A percentile compares a stretch with the other conserved stretches of the same genome.
These are phyloP conservation scores for Cheilosia urbana DNA, from an alignment of 2,888 invertebrate species.

Conservation along the genomic window DNA sequence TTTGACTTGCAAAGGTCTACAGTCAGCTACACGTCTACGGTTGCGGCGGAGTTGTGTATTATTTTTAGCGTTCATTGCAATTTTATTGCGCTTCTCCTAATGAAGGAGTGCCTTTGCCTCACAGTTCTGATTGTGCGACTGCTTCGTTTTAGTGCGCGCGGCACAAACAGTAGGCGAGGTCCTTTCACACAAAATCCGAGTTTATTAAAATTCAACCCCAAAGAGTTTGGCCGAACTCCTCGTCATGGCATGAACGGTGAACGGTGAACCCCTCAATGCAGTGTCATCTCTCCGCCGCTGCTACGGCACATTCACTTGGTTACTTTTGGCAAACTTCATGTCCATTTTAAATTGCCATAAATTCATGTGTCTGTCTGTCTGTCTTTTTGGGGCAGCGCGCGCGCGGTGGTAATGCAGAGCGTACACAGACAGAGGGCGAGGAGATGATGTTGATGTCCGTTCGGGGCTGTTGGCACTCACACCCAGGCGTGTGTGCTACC, in stretches of 20 bases:
- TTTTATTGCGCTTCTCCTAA: slow-evolving; percentile 70
- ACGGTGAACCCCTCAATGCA: slow-evolving; percentile 47
- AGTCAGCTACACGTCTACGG: not conserved
- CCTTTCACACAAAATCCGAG: slow-evolving; percentile 64
- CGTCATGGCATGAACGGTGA: slow-evolving; percentile 10
- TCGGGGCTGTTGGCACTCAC: slow-evolving; percentile 63
- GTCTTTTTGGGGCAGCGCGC: slow-evolving; percentile 30
- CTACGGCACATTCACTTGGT: slow-evolving; percentile 56
- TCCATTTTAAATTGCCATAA: slow-evolving; percentile 75
- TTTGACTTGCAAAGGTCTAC: slow-evolving; percentile 10
- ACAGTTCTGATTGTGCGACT: not conserved
- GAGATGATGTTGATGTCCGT: slow-evolving; percentile 51
- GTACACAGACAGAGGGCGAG: slow-evolving; percentile 18
- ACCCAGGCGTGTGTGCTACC: slow-evolving; percentile 39
- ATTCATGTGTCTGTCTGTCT: slow-evolving; percentile 75
- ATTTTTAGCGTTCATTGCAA: slow-evolving; percentile 68
- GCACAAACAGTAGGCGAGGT: not conserved
- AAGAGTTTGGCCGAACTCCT: slow-evolving; percentile 41
- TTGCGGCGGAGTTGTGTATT: slow-evolving; percentile 35
- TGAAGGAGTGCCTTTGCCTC: slow-evolving; percentile 62
- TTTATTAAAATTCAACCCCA: slow-evolving; percentile 74
- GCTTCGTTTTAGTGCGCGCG: slow-evolving; percentile 41
- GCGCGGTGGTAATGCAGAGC: slow-evolving; percentile 43
- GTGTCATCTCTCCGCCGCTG: slow-evolving; percentile 33
- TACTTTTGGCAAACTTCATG: slow-evolving; percentile 75